Evolutionary conservation across 2,888 invertebrate species (phyloP).

Genomic region (Blastobasis adustella): DNA sequence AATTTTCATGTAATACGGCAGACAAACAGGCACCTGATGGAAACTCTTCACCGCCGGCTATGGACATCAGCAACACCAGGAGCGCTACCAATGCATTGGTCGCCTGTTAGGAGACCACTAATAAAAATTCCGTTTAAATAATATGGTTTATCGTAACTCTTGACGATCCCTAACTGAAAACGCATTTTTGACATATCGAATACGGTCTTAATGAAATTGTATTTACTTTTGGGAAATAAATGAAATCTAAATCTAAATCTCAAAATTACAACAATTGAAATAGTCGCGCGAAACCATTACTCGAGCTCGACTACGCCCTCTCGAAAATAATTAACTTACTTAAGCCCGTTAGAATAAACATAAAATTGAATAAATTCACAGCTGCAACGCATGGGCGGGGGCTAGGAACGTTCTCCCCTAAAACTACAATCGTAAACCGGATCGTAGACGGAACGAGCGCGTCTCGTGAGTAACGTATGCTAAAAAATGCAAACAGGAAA

Average conservation of each 20-base stretch:
- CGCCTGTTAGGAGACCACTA: too few species aligned
- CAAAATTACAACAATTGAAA: conserved; percentile 17
- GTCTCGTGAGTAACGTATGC: conserved; percentile 66
- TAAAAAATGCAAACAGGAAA: conserved; percentile 74
- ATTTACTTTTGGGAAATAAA: too few species aligned
- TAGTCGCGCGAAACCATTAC: not conserved
- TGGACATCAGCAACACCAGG: too few species aligned
- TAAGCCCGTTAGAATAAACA: conserved; percentile 25
- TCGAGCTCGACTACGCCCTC: conserved; percentile 16
- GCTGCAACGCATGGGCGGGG: conserved; percentile 16
- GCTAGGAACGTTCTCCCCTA: conserved; percentile 38
- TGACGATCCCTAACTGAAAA: too few species aligned
- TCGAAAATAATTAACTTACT: conserved; percentile 27
- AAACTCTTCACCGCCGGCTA: too few species aligned
- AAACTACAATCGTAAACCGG: conserved; percentile 64
- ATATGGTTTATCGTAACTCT: too few species aligned
- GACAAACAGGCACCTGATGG: too few species aligned
- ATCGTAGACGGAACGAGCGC: conserved; percentile 26
- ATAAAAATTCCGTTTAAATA: not conserved
- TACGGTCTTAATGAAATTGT: too few species aligned
- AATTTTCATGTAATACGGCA: too few species aligned
- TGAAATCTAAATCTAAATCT: too few species aligned
- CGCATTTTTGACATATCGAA: too few species aligned
- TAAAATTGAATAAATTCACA: conserved; percentile 36
- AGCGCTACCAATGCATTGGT: too few species aligned